Conservation (phyloP, 2,888 invertebrate species). For the Lepetodrilus schrolli region DNA sequence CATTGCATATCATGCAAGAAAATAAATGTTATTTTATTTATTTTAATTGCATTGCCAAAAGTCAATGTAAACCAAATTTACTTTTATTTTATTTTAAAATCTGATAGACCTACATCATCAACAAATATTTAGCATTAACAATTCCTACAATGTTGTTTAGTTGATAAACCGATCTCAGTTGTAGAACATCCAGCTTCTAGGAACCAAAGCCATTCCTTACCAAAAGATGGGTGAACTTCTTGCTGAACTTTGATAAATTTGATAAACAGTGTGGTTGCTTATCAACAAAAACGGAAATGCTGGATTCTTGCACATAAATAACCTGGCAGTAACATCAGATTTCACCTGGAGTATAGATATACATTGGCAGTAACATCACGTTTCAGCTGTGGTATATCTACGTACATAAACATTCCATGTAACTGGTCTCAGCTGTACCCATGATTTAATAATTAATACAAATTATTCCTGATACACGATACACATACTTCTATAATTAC, state of each 20-base stretch:
- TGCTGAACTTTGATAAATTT: neutral
- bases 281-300: no score
- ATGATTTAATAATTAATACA: neutral
- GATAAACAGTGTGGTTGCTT: neutral
- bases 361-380: no score
- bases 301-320: neutral
- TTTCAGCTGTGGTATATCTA: neutral
- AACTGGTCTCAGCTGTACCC: neutral
- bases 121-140: neutral
- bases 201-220: neutral
- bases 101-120: neutral
- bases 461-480: slow-evolving; percentile 14
- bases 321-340: no score
- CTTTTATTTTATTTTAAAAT: neutral
- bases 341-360: no score
- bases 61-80: no score
- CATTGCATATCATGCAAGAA: no score
- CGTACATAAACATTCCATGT: neutral
- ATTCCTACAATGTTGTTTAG: neutral
- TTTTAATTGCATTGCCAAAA: no score
- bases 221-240: no score
- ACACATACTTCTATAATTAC: slow-evolving; percentile 5
- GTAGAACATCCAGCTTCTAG: neutral
- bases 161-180: neutral
- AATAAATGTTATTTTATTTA: no score